Evolutionary conservation across 2,888 invertebrate species (phyloP).

Genomic region (Ennomos quercinarius): DNA sequence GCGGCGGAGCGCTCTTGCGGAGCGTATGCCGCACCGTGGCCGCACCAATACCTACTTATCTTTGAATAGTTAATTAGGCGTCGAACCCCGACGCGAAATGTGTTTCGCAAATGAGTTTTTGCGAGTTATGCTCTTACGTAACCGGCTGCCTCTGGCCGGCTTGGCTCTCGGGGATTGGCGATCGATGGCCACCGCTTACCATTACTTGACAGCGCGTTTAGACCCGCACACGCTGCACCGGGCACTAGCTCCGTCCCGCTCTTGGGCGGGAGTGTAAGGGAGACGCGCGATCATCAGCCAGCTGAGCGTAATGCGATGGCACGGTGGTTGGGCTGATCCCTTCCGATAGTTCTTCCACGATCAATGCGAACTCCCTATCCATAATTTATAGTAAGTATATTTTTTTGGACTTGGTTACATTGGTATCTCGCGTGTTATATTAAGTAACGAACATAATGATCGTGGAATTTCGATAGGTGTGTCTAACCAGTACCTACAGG

Average conservation of each 20-base stretch:
- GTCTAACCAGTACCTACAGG: neutral
- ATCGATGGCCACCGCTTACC: constrained; percentile 44
- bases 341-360: constrained; percentile 35
- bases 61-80: constrained; percentile 55
- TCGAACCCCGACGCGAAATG: constrained; percentile 41
- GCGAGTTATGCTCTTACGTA: constrained; percentile 49
- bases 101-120: constrained; percentile 57
- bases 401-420: neutral
- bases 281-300: constrained; percentile 35
- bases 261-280: constrained; percentile 32
- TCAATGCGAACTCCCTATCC: constrained; percentile 26
- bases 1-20: constrained; percentile 14
- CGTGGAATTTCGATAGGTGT: constrained; percentile 2
- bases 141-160: constrained; percentile 26
- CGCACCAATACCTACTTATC: constrained; percentile 43
- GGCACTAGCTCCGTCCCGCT: constrained; percentile 33
- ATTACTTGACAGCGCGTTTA: constrained; percentile 35
- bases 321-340: constrained; percentile 35
- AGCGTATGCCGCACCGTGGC: constrained; percentile 22
- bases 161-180: constrained; percentile 36
- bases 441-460: neutral
- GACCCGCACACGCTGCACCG: constrained; percentile 32
- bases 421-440: neutral
- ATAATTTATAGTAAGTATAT: neutral
- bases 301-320: constrained; percentile 31